Evolutionary conservation across 2,113 vertebrate genomes (phyloP).

Genomic region (Oryzias melastigma): DNA sequence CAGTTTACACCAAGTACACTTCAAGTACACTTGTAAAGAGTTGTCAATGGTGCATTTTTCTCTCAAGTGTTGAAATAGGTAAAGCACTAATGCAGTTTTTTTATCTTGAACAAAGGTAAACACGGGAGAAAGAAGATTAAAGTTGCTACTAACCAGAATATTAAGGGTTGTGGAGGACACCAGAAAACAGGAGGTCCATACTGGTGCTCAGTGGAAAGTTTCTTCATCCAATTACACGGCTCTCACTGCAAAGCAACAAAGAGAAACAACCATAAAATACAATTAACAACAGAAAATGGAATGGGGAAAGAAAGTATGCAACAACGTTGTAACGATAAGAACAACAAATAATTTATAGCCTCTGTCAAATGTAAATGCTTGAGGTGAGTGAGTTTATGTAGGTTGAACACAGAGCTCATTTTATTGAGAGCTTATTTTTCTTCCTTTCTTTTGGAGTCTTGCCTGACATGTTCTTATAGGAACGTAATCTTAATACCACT

Average conservation of each 20-base stretch:
- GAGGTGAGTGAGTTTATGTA: slow-evolving; percentile 27
- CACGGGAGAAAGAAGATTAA: background rate
- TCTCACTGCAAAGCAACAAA: slow-evolving; percentile 33
- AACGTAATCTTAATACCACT: slow-evolving; percentile 63
- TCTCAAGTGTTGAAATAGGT: too few species aligned
- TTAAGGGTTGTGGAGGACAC: slow-evolving; percentile 58
- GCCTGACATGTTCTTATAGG: slow-evolving; percentile 57
- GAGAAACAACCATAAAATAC: slow-evolving; percentile 56
- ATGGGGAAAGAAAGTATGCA: slow-evolving; percentile 33
- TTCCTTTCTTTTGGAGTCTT: slow-evolving; percentile 49
- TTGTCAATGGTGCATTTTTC: too few species aligned
- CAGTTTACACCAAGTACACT: too few species aligned
- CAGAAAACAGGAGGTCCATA: slow-evolving; percentile 69
- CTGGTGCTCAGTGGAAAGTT: slow-evolving; percentile 35
- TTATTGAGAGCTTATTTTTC: slow-evolving; percentile 50
- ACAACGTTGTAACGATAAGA: slow-evolving; percentile 57
- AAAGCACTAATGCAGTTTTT: too few species aligned
- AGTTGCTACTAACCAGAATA: slow-evolving; percentile 57
- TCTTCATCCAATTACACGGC: slow-evolving; percentile 48
- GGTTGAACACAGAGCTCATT: slow-evolving; percentile 37
- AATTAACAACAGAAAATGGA: slow-evolving; percentile 46
- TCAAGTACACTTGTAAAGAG: too few species aligned
- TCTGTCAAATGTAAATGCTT: slow-evolving; percentile 61
- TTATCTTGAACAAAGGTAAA: background rate
- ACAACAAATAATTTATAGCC: slow-evolving; percentile 65